Conservation (phyloP, 2,888 invertebrate genomes). For the Stomorhina lunata region DNA sequence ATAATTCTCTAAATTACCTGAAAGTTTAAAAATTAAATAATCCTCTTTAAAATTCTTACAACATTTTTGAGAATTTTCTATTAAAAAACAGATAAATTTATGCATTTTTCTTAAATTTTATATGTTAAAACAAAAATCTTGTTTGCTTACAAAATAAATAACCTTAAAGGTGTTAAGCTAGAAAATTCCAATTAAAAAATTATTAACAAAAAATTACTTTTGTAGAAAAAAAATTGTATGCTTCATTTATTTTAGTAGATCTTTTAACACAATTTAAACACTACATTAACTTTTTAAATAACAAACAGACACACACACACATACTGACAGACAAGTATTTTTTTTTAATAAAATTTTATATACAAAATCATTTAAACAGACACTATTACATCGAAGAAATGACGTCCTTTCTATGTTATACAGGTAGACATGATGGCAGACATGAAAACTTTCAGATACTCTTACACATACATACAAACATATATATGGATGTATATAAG, state of each 20-base stretch:
- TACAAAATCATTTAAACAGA: conserved; percentile 35
- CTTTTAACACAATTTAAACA: conserved; percentile 55
- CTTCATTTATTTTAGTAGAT: conserved; percentile 35
- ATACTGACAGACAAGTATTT: background rate
- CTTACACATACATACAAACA: background rate
- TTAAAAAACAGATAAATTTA: too few relatives aligned
- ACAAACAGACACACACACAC: background rate
- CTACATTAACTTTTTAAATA: conserved; percentile 48
- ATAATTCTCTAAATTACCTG: too few relatives aligned
- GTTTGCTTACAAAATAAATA: background rate
- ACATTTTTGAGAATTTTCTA: too few relatives aligned
- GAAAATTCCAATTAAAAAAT: background rate
- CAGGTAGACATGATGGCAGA: conserved; percentile 7
- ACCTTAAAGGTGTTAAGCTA: background rate
- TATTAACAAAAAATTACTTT: background rate
- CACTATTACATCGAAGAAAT: background rate
- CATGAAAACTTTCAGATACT: too few relatives aligned
- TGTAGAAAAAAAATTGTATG: conserved; percentile 1
- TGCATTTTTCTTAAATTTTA: background rate
- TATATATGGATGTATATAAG: background rate
- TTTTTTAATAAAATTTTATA: background rate
- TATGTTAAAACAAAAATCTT: background rate
- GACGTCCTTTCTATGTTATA: background rate
- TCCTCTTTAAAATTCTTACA: too few relatives aligned
- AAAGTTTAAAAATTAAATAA: too few relatives aligned